Evolutionary conservation across 2,113 vertebrate genomes (phyloP), one percentile per base, ranked within the genome.

Genomic region (Ranitomeya imitator): DNA sequence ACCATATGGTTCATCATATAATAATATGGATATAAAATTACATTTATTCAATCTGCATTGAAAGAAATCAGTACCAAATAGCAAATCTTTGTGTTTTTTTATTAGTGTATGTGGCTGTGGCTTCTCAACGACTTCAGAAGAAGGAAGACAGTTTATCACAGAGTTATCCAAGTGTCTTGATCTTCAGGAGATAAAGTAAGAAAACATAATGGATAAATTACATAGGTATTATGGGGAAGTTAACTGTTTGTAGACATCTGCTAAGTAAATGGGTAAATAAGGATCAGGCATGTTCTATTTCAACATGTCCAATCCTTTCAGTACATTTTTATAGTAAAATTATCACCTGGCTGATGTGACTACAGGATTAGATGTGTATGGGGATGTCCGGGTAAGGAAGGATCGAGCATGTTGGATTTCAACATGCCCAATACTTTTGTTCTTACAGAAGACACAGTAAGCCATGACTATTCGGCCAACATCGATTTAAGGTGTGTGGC

Each of bases 121-220:
- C 13, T 87, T 87, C 19, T 73, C 67, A 51, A 4, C 31, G 14
- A 80, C 26, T n/a, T 73, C 45, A 60, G 78, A 87, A 37, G 86
- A 69, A 60, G 79, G 86, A 74, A 73, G 52, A 74, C 65, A 57
- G 18, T 87, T 87, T 82, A 21, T 87, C 15, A 11, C 26, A 69
- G 79, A 74, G 69, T 77, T 87, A 82, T 61, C 77, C 6, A 81
- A 52, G 8, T 82, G 86, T 80, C 65, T 65, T 16, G 67, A 73
- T 37, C 63, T 87, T 16, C 86, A 82, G 37, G 79, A 82, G 23
- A 73, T 87, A n/a, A 55, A 82, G 86, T 87, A 87, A 81, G 76
- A 69, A 79, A 69, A 26, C 21, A 16, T 0, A 31, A 37, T 73
- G 19, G 31, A 19, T 45, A 51, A 37, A 19, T 15, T 37, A 26